Conservation (phyloP, 2,888 invertebrate genomes). For the Meliscaeva auricollis region DNA sequence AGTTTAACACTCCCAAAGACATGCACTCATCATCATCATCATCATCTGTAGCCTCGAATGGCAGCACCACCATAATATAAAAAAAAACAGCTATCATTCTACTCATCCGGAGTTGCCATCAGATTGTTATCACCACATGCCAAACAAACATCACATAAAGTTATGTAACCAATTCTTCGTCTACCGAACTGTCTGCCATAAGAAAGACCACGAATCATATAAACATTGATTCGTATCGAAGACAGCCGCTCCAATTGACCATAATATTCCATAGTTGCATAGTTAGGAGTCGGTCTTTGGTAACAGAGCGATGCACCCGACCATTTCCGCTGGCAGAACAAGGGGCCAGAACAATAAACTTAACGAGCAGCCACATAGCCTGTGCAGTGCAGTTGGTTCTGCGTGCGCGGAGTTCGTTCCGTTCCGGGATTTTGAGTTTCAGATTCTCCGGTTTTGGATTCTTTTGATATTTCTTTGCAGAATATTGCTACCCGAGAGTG, state of each 20-base stretch:
- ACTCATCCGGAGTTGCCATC: conserved; percentile 41
- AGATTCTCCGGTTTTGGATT: conserved; percentile 34
- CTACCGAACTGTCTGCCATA: conserved; percentile 73
- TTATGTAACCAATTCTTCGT: conserved; percentile 73
- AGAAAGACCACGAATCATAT: conserved; percentile 13
- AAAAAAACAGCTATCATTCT: conserved; percentile 1
- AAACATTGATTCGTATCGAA: conserved; percentile 15
- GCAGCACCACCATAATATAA: background rate
- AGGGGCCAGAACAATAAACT: conserved; percentile 3
- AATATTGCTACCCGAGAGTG: conserved; percentile 37
- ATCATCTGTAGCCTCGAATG: conserved; percentile 20
- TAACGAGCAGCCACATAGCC: conserved; percentile 13
- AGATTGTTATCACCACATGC: conserved; percentile 72
- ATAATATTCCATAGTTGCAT: conserved; percentile 38
- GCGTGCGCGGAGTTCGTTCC: conserved; percentile 55
- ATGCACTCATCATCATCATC: conserved; percentile 47
- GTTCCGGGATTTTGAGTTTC: conserved; percentile 67
- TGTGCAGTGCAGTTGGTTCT: conserved; percentile 24
- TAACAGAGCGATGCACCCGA: conserved; percentile 60
- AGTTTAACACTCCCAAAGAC: conserved; percentile 51
- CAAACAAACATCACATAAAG: conserved; percentile 70
- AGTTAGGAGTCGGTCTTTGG: conserved; percentile 49
- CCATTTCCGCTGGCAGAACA: conserved; percentile 66
- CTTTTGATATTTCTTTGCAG: conserved; percentile 39
- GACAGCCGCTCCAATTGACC: conserved; percentile 71